Conservation (phyloP, 2,888 invertebrate species). For the Drosophila eohydei region DNA sequence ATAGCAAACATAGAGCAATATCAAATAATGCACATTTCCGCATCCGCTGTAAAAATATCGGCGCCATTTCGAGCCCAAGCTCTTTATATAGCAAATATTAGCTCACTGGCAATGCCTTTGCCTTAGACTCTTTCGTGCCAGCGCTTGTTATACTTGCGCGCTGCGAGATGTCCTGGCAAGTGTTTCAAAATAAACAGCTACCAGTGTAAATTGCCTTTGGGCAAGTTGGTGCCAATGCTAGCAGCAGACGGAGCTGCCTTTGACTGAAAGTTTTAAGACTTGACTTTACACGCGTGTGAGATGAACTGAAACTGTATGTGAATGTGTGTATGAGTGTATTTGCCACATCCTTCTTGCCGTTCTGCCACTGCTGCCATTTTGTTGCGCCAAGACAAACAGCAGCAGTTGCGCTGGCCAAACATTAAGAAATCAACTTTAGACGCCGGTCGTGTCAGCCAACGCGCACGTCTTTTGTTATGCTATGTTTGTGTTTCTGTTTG, state of each 20-base stretch:
- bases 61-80: conserved; percentile 40
- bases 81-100: conserved; percentile 49
- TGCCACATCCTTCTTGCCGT: conserved; percentile 41
- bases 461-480: conserved; percentile 73
- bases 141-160: conserved; percentile 18
- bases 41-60: conserved; percentile 60
- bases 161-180: conserved; percentile 68
- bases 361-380: conserved; percentile 65
- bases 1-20: conserved; percentile 46
- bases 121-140: conserved; percentile 17
- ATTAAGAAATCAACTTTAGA: conserved; percentile 82
- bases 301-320: conserved; percentile 18
- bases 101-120: conserved; percentile 32
- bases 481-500: neutral
- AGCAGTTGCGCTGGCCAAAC: conserved; percentile 65
- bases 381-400: conserved; percentile 71
- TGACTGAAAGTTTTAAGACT: conserved; percentile 62
- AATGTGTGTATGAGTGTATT: conserved; percentile 35
- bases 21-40: conserved; percentile 80
- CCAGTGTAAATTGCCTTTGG: conserved; percentile 77
- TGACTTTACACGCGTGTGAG: conserved; percentile 40
- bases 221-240: conserved; percentile 60
- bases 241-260: conserved; percentile 25
- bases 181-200: conserved; percentile 79
- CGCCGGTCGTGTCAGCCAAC: conserved; percentile 49